Evolutionary conservation across 1,140 invertebrate genomes (phyloP).

Genomic region (Campodea augens): DNA sequence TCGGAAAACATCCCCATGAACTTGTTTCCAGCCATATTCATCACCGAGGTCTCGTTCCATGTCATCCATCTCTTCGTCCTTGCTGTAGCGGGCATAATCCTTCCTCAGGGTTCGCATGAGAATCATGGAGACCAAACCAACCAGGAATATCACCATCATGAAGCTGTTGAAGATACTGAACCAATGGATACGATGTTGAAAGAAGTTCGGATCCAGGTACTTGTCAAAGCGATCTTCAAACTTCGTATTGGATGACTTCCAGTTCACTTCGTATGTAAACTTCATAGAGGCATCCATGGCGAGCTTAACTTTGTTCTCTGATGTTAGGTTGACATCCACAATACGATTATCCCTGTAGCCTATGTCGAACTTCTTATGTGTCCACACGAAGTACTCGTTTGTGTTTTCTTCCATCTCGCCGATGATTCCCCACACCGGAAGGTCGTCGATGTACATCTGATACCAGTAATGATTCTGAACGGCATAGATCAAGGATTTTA

Average conservation of each 20-base stretch:
- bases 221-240: constrained; percentile 97
- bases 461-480: constrained; percentile 99
- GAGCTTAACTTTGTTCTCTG: constrained; percentile 72
- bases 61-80: constrained; percentile 96
- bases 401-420: constrained; percentile 61
- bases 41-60: constrained; percentile 95
- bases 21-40: constrained; percentile 99
- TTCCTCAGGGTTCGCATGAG: constrained; percentile 94
- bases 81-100: constrained; percentile 95
- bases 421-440: constrained; percentile 94
- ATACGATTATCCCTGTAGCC: constrained; percentile 93
- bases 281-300: constrained; percentile 51
- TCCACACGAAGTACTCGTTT: constrained; percentile 78
- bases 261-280: constrained; percentile 97
- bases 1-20: constrained; percentile 97
- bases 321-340: constrained; percentile 94
- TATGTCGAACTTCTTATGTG: constrained; percentile 97
- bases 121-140: constrained; percentile 98
- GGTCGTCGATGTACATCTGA: constrained; percentile 98
- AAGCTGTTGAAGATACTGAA: too few relatives aligned
- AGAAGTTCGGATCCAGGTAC: constrained; percentile 97
- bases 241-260: constrained; percentile 69
- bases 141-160: constrained; percentile 99
- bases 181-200: constrained; percentile 99
- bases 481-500: constrained; percentile 87